These are phyloP conservation scores for Lithophane socia DNA, from an alignment of 2,888 invertebrate species.

Conservation along the genomic window DNA sequence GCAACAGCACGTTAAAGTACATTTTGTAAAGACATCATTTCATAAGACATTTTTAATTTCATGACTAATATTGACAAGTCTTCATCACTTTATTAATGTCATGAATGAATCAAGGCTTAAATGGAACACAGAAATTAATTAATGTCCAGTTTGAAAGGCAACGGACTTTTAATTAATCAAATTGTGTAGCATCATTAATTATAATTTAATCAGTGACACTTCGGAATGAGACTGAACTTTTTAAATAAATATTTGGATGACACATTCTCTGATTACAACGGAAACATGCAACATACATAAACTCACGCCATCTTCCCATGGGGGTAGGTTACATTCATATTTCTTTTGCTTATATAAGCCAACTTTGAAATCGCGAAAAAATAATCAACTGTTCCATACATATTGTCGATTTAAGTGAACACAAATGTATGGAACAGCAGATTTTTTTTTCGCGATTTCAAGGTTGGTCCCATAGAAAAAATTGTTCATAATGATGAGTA, in stretches of 20 bases:
- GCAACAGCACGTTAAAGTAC: neutral
- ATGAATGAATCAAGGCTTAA: slow-evolving; percentile 21
- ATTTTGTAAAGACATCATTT: neutral
- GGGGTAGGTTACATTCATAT: no score
- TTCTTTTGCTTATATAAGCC: no score
- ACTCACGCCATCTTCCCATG: no score
- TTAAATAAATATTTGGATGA: slow-evolving; percentile 22
- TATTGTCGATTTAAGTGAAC: no score
- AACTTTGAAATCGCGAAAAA: no score
- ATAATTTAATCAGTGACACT: slow-evolving; percentile 43
- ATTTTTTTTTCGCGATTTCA: no score
- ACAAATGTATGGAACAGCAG: no score
- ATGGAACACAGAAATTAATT: slow-evolving; percentile 34
- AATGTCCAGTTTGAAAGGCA: slow-evolving; percentile 30
- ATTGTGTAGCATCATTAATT: slow-evolving; percentile 41
- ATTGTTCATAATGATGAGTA: no score
- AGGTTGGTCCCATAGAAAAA: no score
- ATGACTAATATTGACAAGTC: slow-evolving; percentile 17
- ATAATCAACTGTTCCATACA: no score
- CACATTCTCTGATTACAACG: slow-evolving; percentile 8
- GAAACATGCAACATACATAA: neutral
- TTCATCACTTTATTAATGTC: slow-evolving; percentile 14
- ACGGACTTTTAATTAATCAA: slow-evolving; percentile 51
- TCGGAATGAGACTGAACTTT: slow-evolving; percentile 22
- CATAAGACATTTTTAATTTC: neutral